A percentile compares a stretch with the other conserved stretches of the same genome.
Evolutionary conservation across 1,140 invertebrate species (phyloP).

Genomic region (Pogonus chalceus): DNA sequence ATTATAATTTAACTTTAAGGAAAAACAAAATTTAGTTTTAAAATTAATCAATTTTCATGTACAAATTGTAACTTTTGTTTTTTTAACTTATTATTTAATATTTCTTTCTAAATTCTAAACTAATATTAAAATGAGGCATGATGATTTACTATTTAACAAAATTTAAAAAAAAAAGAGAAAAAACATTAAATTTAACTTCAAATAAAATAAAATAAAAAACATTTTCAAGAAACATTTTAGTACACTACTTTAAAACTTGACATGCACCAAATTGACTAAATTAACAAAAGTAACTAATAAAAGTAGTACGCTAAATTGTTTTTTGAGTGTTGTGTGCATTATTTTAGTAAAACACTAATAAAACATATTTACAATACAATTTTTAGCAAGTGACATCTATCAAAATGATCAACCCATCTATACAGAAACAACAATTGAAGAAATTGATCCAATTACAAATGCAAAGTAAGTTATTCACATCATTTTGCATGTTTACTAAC

Average conservation of each 20-base stretch:
- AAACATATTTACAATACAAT: background rate
- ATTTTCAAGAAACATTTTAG: conserved; percentile 2
- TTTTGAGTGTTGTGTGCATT: background rate
- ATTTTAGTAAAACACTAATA: background rate
- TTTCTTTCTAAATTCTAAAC: no score
- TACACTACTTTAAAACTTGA: background rate
- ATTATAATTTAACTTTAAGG: no score
- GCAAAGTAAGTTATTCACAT: conserved; percentile 44
- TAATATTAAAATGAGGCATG: conserved; percentile 31
- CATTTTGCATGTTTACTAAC: no score
- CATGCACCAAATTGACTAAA: no score
- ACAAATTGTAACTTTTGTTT: no score
- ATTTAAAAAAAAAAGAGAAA: background rate
- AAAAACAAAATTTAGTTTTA: conserved; percentile 2
- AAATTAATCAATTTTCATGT: no score
- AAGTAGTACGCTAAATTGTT: conserved; percentile 1
- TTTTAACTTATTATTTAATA: no score
- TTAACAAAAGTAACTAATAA: background rate
- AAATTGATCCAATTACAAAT: conserved; percentile 42
- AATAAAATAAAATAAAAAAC: background rate
- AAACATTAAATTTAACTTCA: background rate
- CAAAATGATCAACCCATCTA: conserved; percentile 47
- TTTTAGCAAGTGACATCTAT: conserved; percentile 41
- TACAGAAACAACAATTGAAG: conserved; percentile 41
- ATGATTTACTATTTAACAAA: conserved; percentile 12